These are phyloP conservation scores for Mantis religiosa DNA, from an alignment of 2,888 invertebrate genomes.

Conservation along the genomic window DNA sequence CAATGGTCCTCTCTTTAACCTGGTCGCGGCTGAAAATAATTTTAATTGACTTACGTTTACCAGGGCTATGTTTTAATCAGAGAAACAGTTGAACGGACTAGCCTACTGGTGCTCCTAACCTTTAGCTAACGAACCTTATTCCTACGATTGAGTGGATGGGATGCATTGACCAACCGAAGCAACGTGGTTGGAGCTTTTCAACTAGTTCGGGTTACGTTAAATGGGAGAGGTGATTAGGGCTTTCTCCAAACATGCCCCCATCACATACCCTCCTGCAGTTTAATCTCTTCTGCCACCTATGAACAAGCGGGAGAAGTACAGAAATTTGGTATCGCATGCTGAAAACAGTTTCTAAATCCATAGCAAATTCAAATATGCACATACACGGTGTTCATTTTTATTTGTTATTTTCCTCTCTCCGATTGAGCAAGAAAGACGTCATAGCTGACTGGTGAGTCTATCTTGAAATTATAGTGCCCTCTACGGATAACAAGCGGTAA, in stretches of 20 bases:
- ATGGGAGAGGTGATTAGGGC: neutral
- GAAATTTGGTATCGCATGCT: no score
- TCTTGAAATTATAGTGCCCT: no score
- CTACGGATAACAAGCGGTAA: no score
- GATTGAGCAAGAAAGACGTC: no score
- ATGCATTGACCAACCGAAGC: neutral
- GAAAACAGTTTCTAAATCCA: no score
- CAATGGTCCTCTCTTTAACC: neutral
- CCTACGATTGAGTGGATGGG: neutral
- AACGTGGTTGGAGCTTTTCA: neutral
- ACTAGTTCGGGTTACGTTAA: neutral
- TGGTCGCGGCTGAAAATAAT: neutral
- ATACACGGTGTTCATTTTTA: no score
- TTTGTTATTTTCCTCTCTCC: no score
- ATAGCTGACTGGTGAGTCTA: no score
- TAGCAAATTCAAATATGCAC: no score
- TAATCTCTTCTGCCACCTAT: neutral
- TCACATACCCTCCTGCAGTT: neutral
- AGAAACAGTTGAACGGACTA: neutral
- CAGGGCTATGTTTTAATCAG: neutral
- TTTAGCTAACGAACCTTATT: neutral
- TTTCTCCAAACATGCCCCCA: neutral
- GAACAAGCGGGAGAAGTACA: neutral
- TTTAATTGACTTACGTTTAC: neutral
- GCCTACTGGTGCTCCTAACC: neutral